These are phyloP conservation scores for Tenthredo livida DNA, from an alignment of 2,888 invertebrate genomes.

Conservation along the genomic window DNA sequence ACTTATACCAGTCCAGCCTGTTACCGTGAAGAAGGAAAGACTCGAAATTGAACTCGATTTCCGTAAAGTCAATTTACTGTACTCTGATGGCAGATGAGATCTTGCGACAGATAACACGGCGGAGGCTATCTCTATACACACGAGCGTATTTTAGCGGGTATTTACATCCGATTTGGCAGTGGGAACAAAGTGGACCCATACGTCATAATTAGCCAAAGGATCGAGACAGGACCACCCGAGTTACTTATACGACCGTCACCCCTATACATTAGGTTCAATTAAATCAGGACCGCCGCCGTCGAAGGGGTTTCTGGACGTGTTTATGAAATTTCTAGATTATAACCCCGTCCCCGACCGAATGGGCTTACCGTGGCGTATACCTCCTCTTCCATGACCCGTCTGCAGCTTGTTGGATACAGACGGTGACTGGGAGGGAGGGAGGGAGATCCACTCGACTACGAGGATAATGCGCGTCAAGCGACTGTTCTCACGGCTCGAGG, in stretches of 20 bases:
- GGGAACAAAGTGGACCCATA: slow-evolving; percentile 60
- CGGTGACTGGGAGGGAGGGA: slow-evolving; percentile 19
- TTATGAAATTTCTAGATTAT: slow-evolving; percentile 67
- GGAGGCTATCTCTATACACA: neutral
- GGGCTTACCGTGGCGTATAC: neutral
- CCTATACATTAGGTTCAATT: slow-evolving; percentile 73
- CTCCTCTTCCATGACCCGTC: slow-evolving; percentile 20
- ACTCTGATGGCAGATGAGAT: neutral
- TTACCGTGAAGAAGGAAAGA: slow-evolving; percentile 8
- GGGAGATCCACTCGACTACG: slow-evolving; percentile 39
- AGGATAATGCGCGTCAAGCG: slow-evolving; percentile 45
- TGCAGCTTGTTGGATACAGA: slow-evolving; percentile 37
- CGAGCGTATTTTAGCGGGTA: neutral
- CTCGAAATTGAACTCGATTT: slow-evolving; percentile 18
- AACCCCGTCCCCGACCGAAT: slow-evolving; percentile 49
- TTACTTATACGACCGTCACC: slow-evolving; percentile 61
- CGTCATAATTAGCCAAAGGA: slow-evolving; percentile 71
- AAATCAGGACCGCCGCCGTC: slow-evolving; percentile 68
- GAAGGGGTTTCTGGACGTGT: slow-evolving; percentile 60
- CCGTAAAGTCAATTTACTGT: slow-evolving; percentile 9
- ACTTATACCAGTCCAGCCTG: slow-evolving; percentile 10
- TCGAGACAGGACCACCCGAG: slow-evolving; percentile 71
- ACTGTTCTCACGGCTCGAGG: slow-evolving; percentile 48
- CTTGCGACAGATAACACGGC: neutral
- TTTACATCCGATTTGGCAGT: slow-evolving; percentile 38